phyloP scores from a whole-genome alignment of 2,888 invertebrate genomes.

The Amiota mariae region DNA sequence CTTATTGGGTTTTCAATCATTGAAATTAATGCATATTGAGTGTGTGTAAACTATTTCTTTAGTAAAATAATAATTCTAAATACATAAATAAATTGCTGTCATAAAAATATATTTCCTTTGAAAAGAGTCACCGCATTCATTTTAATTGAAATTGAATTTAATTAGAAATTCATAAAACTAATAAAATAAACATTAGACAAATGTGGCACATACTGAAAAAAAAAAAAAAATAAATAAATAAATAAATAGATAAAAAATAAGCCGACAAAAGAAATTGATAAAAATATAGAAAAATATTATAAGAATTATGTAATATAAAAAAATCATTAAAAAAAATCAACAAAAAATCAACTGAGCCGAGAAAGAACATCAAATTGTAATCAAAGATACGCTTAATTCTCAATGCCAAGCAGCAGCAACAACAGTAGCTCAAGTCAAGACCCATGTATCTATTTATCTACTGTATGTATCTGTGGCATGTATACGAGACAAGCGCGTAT shows the following conservation, averaged over 20 bases:
- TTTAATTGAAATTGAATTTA: conserved; percentile 33
- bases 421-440: too few relatives aligned
- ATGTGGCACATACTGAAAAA: conserved; percentile 44
- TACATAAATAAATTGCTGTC: too few relatives aligned
- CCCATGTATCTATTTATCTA: too few relatives aligned
- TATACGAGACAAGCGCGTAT: not conserved
- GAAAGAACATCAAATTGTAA: conserved; percentile 8
- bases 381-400: conserved; percentile 19
- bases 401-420: not conserved
- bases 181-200: conserved; percentile 49
- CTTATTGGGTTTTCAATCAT: too few relatives aligned
- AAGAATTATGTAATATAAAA: conserved; percentile 3
- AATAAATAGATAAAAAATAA: too few relatives aligned
- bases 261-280: conserved; percentile 7
- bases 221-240: not conserved
- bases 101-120: too few relatives aligned
- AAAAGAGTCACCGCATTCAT: not conserved
- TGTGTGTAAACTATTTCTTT: too few relatives aligned
- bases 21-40: too few relatives aligned
- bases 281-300: conserved; percentile 6
- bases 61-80: too few relatives aligned
- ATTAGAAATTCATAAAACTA: conserved; percentile 44
- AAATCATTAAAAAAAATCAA: not conserved
- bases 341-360: not conserved
- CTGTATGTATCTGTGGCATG: not conserved